Conservation (phyloP, 2,888 invertebrate genomes). For the Odontocolon sp. region DNA sequence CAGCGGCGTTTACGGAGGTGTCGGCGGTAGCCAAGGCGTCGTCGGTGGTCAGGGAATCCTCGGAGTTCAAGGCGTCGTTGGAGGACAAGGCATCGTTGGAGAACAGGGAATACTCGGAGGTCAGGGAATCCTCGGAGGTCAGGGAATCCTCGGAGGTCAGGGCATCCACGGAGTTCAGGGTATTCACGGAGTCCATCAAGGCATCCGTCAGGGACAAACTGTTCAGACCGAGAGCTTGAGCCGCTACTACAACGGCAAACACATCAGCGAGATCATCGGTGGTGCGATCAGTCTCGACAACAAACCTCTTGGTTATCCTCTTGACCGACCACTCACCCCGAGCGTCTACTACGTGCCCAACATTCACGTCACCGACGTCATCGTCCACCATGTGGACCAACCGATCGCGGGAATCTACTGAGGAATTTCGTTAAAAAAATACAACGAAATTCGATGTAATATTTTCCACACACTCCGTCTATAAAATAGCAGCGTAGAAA, state of each 20-base stretch:
- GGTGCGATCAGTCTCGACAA: conserved; percentile 81
- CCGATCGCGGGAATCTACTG: conserved; percentile 57
- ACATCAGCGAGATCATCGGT: conserved; percentile 74
- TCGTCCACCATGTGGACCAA: conserved; percentile 82
- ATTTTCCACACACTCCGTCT: background rate
- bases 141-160: conserved; percentile 8
- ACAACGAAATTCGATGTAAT: background rate
- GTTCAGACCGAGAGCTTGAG: conserved; percentile 63
- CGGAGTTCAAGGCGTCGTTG: background rate
- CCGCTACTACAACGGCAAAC: conserved; percentile 70
- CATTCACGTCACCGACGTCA: conserved; percentile 82
- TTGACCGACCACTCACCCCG: conserved; percentile 82
- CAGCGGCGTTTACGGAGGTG: conserved; percentile 32
- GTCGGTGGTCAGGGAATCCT: conserved; percentile 10
- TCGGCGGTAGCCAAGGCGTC: background rate
- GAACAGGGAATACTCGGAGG: conserved; percentile 12
- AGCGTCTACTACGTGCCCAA: conserved; percentile 80
- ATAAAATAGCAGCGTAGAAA: background rate
- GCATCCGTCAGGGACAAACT: too few relatives aligned
- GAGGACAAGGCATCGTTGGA: background rate
- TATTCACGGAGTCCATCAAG: conserved; percentile 22
- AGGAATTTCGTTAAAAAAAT: background rate
- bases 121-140: conserved; percentile 11
- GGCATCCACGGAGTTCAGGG: conserved; percentile 1
- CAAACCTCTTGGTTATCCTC: conserved; percentile 83